Evolutionary conservation across 2,113 vertebrate genomes (phyloP), one percentile per base, ranked within the genome.

Genomic region (Eurypyga helias): DNA sequence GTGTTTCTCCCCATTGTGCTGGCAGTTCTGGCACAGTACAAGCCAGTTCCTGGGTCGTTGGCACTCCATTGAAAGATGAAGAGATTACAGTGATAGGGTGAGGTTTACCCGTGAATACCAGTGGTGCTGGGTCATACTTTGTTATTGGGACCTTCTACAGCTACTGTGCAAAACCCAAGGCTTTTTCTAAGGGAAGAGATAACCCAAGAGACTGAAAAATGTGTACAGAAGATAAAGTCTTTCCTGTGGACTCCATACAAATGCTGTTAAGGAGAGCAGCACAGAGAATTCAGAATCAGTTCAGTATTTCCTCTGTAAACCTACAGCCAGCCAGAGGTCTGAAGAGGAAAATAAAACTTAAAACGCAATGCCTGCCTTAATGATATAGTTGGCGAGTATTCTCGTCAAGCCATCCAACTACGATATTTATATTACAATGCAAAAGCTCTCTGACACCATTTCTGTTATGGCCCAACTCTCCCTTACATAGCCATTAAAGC

Each of bases 141-240:
- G 29, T 46, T 60, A 76, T n/a, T 41, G 65, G 41, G 36, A 57
- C 15, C 8, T 80, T 87, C n/a, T 52, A 10, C 29, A 57, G 29
- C 13, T 76, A 10, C n/a, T 10, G 8, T n/a, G 8, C 25, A 76
- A 76, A 79, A 17, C 8, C 11, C 0, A 0, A 5, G 4, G 13
- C 6, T 55, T 92, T 70, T 26, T 8, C 55, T 72, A 66, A 77
- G 28, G n/a, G 29, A 81, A 78, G 7, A 5, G 7, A 83, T 29
- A 83, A 65, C 9, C 9, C 49, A 4, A 23, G 11, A 6, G 28
- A 41, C 33, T 41, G 49, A 83, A 57, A 89, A 65, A 46, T 46
- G 14, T 7, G 9, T 65, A 46, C 6, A 55, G 51, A 55, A 75
- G 45, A 65, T 1, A 18, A 54, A 61, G 17, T 38, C 43, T 76